Base-by-base conservation (phyloP, 2,888 invertebrate genomes). In the Synergus itoensis region DNA sequence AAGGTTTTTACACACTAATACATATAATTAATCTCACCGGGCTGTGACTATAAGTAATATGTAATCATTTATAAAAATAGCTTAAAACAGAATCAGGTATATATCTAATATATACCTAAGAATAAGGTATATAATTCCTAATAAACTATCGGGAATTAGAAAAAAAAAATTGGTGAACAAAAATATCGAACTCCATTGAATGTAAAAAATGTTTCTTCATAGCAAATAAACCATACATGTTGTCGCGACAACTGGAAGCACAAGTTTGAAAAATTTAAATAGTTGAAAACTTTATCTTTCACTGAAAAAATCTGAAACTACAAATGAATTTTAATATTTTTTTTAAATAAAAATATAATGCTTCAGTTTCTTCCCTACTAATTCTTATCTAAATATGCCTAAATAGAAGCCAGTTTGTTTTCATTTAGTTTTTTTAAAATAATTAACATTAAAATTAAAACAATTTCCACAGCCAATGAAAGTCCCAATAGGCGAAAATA, bases 61-160 rank as follows among this genome's bases (percentile, higher is more conserved):
- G 28, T 57, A 53, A 53, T 53, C 40, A 73, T 11, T 48, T 73
- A 73, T 36, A 73, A 73, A 73, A 73, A 73, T 73, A 73, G 11
- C 28, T 73, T 73, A 40, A 67, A 8, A 45, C 28, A 62, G 62
- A 12, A n/a, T 73, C 53, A 73, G 36, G 53, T 14, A 45, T 14
- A 73, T 21, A 40, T 28, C 5, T 28, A 28, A 28, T 28, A 28
- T 28, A 28, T 28, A 28, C 28, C 28, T 28, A 28, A 64, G 36
- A 62, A 62, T 57, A 1, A 67, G 28, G 28, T 28, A 28, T 28
- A 28, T 28, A 28, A 28, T 28, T 16, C 11, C 14, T n/a, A 36
- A 73, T 36, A 40, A 73, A 53, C 21, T 62, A 62, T 62, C 21
- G 14, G n/a, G 12, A 28, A 21, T 21, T 62, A 9, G 5, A 14